Evolutionary conservation across 2,113 vertebrate genomes (phyloP), one percentile per base, ranked within the genome.

Genomic region (Dendropsophus ebraccatus): DNA sequence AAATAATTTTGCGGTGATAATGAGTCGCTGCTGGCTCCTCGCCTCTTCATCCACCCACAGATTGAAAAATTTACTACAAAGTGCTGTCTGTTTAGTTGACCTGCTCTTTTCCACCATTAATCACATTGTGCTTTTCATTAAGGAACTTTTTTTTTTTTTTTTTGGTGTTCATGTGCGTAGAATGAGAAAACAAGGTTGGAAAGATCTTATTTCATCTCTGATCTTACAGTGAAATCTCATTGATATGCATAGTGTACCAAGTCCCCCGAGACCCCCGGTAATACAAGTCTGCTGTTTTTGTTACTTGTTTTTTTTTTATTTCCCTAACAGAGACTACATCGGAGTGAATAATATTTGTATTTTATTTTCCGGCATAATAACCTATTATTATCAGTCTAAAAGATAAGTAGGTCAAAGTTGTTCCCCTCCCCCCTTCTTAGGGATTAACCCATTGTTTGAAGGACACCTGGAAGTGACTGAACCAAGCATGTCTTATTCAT

Each of bases 1-100:
- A 74, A 65, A 84, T 62, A 30, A 60, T 84, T 75, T 75, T 75
- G 16, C 37, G 2, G 17, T 56, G 37, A 84, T 84, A 65, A 84
- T 76, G 83, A 76, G 37, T 76, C 25, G 32, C 69, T 83, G 35
- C 37, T 47, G 83, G 73, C 72, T 60, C 76, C 28, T 84, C 25
- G 54, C 54, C 37, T 47, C 69, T 75, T 76, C 32, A 32, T 75
- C 35, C 72, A 47, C 83, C 72, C 72, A 62, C 37, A 60, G 37
- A 76, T 47, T 76, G 83, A 75, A 45, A 84, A 75, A 84, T 19
- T 45, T 58, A 83, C 82, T 84, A 60, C 70, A 75, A 84, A 84
- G 82, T 75, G 32, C 25, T 75, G 82, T 41, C 69, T 75, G 30
- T 84, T 84, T 49, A 62, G 52, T 73, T 60, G 82, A 17, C 70